phyloP scores from a whole-genome alignment of 2,888 invertebrate species.

The Apodemia hepburni region DNA sequence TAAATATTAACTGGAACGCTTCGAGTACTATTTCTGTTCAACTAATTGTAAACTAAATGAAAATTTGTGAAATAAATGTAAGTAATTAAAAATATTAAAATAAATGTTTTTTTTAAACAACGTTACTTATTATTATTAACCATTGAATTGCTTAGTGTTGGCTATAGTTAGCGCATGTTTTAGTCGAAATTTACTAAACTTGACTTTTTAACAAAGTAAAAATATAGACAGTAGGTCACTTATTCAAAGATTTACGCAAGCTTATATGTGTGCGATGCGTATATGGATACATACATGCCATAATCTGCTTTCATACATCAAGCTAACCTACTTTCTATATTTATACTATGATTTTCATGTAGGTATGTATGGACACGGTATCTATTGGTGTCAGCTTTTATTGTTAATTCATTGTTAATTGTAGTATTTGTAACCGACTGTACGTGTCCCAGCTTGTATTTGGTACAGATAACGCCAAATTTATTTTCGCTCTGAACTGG shows the following conservation, averaged over 20 bases:
- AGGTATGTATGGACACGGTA: slow-evolving; percentile 31
- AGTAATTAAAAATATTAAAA: slow-evolving; percentile 16
- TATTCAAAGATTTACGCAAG: no score
- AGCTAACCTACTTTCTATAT: no score
- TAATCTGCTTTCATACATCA: no score
- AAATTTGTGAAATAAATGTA: slow-evolving; percentile 13
- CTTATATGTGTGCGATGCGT: not conserved
- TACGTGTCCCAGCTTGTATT: slow-evolving; percentile 27
- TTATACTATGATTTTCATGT: slow-evolving; percentile 12
- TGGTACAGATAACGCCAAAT: slow-evolving; percentile 7
- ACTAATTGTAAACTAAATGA: slow-evolving; percentile 8
- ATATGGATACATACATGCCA: no score
- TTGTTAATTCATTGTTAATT: slow-evolving; percentile 40
- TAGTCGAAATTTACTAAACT: slow-evolving; percentile 39
- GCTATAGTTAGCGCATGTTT: slow-evolving; percentile 31
- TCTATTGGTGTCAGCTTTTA: slow-evolving; percentile 45
- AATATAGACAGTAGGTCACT: no score
- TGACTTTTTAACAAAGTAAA: slow-evolving; percentile 25
- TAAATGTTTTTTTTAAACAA: slow-evolving; percentile 14
- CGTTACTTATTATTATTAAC: slow-evolving; percentile 16
- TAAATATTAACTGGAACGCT: slow-evolving; percentile 1
- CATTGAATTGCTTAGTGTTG: slow-evolving; percentile 12
- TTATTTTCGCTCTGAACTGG: not conserved
- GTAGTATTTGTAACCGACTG: slow-evolving; percentile 32
- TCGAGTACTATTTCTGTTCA: not conserved